phyloP scores from a whole-genome alignment of 1,140 invertebrate genomes.

The Nephila pilipes region DNA sequence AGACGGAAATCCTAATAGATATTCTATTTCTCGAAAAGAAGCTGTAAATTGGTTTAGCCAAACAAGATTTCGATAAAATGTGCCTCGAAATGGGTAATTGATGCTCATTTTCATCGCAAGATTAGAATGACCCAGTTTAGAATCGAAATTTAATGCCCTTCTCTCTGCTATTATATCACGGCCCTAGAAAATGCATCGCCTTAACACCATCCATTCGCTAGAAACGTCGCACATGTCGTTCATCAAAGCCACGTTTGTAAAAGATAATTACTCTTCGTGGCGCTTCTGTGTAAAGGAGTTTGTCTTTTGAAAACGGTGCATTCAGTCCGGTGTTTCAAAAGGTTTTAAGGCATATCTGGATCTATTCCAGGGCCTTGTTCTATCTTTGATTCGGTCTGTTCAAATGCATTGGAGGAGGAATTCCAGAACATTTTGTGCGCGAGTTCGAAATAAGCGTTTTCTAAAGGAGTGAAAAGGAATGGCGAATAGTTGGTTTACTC shows the following conservation, averaged over 20 bases:
- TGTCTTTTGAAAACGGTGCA: slow-evolving; percentile 11
- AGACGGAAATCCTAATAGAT: too few relatives aligned
- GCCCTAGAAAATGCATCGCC: background rate
- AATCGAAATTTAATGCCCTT: slow-evolving; percentile 10
- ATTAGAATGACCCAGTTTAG: slow-evolving; percentile 24
- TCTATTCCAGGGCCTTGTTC: background rate
- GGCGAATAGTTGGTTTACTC: too few relatives aligned
- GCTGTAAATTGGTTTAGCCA: background rate
- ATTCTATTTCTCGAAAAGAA: background rate
- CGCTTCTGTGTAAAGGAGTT: background rate
- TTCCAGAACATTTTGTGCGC: too few relatives aligned
- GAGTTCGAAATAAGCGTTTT: too few relatives aligned
- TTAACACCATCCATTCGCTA: slow-evolving; percentile 11
- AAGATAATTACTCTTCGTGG: background rate
- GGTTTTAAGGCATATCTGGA: background rate
- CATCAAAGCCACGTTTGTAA: background rate
- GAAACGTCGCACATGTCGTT: background rate
- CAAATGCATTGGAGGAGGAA: too few relatives aligned
- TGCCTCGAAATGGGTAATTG: background rate
- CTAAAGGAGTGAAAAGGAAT: too few relatives aligned
- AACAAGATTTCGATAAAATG: slow-evolving; percentile 10
- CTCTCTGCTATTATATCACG: background rate
- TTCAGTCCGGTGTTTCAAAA: background rate
- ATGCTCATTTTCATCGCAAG: background rate
- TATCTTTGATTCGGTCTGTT: too few relatives aligned